Evolutionary conservation across 2,888 invertebrate species (phyloP).

Genomic region (Falcaria lacertinaria): DNA sequence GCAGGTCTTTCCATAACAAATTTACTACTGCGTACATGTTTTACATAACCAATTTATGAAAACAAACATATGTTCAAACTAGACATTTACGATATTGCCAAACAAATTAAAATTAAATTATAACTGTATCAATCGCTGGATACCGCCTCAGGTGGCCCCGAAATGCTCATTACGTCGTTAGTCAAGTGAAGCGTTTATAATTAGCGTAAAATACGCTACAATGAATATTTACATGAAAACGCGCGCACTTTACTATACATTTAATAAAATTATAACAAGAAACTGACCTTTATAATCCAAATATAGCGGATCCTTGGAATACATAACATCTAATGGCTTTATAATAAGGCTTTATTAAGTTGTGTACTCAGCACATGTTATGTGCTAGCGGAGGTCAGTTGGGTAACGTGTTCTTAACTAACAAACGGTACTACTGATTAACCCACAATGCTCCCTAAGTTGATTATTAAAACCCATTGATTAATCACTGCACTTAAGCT

Average conservation of each 20-base stretch:
- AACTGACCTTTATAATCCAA: constrained; percentile 2
- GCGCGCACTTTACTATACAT: constrained; percentile 18
- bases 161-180: constrained; percentile 36
- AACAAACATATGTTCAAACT: neutral
- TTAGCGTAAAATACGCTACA: constrained; percentile 47
- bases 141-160: constrained; percentile 18
- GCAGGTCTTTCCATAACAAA: too few species aligned
- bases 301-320: neutral
- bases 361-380: neutral
- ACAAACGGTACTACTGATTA: neutral
- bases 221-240: constrained; percentile 38
- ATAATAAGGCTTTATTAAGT: neutral
- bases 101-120: constrained; percentile 12
- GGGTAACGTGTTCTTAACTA: neutral
- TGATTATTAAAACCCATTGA: too few species aligned
- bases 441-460: neutral
- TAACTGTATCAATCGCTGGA: constrained; percentile 3
- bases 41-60: neutral
- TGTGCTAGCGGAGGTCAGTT: neutral
- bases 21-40: neutral
- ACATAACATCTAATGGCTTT: neutral
- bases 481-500: too few species aligned
- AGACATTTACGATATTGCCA: neutral
- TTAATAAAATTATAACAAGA: constrained; percentile 26
- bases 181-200: constrained; percentile 40